Conservation (phyloP, 2,888 invertebrate genomes). For the Caenorhabditis sp. region DNA sequence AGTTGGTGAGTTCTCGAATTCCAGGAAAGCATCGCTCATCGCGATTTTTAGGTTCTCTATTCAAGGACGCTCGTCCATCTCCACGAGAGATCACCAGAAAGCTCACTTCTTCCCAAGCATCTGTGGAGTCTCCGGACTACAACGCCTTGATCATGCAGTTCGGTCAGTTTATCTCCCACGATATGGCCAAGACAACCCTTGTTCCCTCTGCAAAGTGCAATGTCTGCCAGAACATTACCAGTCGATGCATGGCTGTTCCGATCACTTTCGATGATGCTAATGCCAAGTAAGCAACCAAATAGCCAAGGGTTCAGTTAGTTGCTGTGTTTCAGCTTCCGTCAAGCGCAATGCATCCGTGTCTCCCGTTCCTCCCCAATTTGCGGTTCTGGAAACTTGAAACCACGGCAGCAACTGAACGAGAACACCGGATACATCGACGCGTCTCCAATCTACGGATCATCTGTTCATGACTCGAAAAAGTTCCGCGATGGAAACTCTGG, state of each 20-base stretch:
- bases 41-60: too few species aligned
- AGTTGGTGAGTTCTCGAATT: too few species aligned
- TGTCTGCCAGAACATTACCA: conserved; percentile 80
- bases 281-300: conserved; percentile 39
- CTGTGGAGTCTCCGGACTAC: conserved; percentile 78
- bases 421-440: conserved; percentile 91
- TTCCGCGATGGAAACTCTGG: conserved; percentile 80
- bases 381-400: conserved; percentile 95
- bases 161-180: conserved; percentile 81
- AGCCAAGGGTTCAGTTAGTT: neutral
- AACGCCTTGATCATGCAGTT: conserved; percentile 82
- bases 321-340: conserved; percentile 77
- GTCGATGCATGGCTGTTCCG: conserved; percentile 81
- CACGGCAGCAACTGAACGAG: conserved; percentile 90
- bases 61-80: conserved; percentile 74
- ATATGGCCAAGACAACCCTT: conserved; percentile 82
- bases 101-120: conserved; percentile 77
- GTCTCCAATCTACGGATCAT: conserved; percentile 96
- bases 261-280: conserved; percentile 78
- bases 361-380: conserved; percentile 94
- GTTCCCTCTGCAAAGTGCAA: conserved; percentile 81
- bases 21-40: too few species aligned
- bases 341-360: conserved; percentile 79
- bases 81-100: conserved; percentile 77
- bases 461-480: conserved; percentile 78